These are phyloP conservation scores for Muscina levida DNA, from an alignment of 2,888 invertebrate genomes.

Conservation along the genomic window DNA sequence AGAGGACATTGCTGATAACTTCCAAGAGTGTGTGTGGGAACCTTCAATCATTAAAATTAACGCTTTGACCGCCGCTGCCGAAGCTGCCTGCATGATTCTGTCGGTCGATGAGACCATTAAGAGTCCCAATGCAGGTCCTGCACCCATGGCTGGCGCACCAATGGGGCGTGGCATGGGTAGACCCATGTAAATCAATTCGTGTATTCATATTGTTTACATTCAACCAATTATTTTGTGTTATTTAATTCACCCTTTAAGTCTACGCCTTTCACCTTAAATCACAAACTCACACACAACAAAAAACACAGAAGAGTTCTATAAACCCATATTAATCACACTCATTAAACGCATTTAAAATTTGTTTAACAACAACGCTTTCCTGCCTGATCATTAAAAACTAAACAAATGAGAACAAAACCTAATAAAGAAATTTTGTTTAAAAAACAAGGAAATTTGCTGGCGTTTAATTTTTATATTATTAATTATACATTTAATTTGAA, in stretches of 20 bases:
- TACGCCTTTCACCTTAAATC: slow-evolving; percentile 21
- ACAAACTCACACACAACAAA: slow-evolving; percentile 13
- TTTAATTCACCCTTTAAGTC: slow-evolving; percentile 38
- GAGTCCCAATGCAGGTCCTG: slow-evolving; percentile 86
- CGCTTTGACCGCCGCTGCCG: slow-evolving; percentile 96
- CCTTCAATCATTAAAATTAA: slow-evolving; percentile 98
- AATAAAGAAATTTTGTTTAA: slow-evolving; percentile 34
- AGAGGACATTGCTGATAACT: slow-evolving; percentile 97
- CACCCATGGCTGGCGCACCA: slow-evolving; percentile 80
- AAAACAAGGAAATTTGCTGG: slow-evolving; percentile 19
- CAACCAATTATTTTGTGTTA: slow-evolving; percentile 64
- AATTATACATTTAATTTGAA: too few species aligned
- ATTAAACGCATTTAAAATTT: slow-evolving; percentile 53
- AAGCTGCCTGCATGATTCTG: slow-evolving; percentile 95
- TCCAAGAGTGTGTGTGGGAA: slow-evolving; percentile 97
- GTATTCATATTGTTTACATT: slow-evolving; percentile 57
- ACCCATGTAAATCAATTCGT: slow-evolving; percentile 82
- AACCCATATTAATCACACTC: slow-evolving; percentile 36
- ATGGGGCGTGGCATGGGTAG: slow-evolving; percentile 88
- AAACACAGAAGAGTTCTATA: slow-evolving; percentile 7
- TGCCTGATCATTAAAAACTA: slow-evolving; percentile 21
- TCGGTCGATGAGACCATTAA: slow-evolving; percentile 99
- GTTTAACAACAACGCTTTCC: slow-evolving; percentile 39
- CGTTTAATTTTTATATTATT: too few species aligned
- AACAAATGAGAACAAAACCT: slow-evolving; percentile 18